A percentile compares a stretch with the other conserved stretches of the same genome.
Conservation (phyloP, 2,797 vertebrate species). For the Gymnothorax javanicus region DNA sequence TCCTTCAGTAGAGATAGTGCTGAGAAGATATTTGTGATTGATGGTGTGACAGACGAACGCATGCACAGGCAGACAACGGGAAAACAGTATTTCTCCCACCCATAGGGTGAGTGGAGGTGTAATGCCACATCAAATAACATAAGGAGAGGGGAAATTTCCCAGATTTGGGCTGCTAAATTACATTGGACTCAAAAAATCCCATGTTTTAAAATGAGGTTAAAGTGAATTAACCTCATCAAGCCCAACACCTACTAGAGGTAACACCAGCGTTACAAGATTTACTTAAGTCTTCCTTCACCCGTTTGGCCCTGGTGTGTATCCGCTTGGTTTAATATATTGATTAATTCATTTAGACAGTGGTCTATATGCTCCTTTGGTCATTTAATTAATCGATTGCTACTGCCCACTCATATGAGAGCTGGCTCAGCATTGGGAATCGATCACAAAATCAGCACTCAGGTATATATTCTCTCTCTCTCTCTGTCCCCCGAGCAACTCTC, state of each 20-base stretch:
- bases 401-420: background rate
- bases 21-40: too few species aligned
- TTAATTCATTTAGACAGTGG: background rate
- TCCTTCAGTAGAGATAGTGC: too few species aligned
- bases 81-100: too few species aligned
- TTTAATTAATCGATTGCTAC: constrained; percentile 29
- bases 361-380: background rate
- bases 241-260: too few species aligned
- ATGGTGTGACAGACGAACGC: too few species aligned
- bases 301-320: background rate
- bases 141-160: background rate
- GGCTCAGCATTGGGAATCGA: constrained; percentile 5
- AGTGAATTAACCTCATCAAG: background rate
- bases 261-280: too few species aligned
- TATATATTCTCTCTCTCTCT: background rate
- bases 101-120: too few species aligned
- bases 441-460: background rate
- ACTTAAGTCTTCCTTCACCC: too few species aligned
- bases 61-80: too few species aligned
- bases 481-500: background rate
- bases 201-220: background rate
- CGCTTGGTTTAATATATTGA: constrained; percentile 11
- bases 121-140: background rate
- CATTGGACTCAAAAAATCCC: background rate
- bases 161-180: background rate